These are phyloP conservation scores for Disparrhopalites patrizii DNA, from an alignment of 2,888 invertebrate genomes.

Conservation along the genomic window DNA sequence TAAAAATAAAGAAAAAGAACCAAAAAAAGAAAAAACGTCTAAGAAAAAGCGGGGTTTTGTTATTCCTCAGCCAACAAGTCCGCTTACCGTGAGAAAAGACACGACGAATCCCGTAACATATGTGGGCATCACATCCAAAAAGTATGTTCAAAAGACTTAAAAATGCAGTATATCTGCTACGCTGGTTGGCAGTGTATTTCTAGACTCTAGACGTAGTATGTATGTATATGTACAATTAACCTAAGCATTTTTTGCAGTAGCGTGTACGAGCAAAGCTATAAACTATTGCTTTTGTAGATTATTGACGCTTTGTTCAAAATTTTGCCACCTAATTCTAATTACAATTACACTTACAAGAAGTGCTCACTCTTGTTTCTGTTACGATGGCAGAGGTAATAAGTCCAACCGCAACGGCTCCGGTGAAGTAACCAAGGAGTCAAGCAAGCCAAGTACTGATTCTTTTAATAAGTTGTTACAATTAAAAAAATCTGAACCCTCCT, in stretches of 20 bases:
- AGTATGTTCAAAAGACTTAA: slow-evolving; percentile 9
- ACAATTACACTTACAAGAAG: no score
- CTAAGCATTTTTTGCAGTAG: no score
- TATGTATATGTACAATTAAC: no score
- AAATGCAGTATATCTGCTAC: no score
- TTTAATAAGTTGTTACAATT: slow-evolving; percentile 35
- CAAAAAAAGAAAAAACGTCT: slow-evolving; percentile 19
- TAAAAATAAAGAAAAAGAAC: neutral
- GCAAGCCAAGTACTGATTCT: slow-evolving; percentile 14
- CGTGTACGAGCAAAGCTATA: no score
- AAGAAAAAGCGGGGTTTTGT: slow-evolving; percentile 35
- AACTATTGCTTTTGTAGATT: no score
- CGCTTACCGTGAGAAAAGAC: slow-evolving; percentile 45
- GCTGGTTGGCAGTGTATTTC: no score
- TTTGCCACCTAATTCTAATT: no score
- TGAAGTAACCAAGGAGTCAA: slow-evolving; percentile 20
- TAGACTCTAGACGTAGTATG: no score
- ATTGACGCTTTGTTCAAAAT: no score
- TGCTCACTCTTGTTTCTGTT: neutral
- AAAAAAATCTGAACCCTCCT: slow-evolving; percentile 31
- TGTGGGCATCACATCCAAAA: slow-evolving; percentile 14
- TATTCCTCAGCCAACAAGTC: slow-evolving; percentile 43
- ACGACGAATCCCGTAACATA: slow-evolving; percentile 43
- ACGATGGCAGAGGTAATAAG: neutral
- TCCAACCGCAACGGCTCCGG: slow-evolving; percentile 2